phyloP scores from a whole-genome alignment of 2,113 vertebrate species.

The Bubalus kerabau region DNA sequence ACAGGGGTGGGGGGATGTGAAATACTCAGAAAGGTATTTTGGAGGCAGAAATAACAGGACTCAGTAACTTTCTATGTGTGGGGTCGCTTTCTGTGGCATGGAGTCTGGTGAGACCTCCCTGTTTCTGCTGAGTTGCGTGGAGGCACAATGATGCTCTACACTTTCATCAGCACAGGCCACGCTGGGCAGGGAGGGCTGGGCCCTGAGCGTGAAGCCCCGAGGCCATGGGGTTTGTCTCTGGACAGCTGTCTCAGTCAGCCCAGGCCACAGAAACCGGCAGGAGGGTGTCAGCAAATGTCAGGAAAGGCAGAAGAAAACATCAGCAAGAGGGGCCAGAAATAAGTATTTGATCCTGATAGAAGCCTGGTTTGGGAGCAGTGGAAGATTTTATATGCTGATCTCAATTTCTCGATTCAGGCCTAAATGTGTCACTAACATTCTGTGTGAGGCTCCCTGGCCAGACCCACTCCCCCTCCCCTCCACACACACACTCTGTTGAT shows the following conservation, averaged over 20 bases:
- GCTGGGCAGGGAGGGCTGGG: accelerated
- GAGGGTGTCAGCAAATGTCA: background rate
- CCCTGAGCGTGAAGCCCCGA: accelerated
- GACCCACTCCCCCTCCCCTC: accelerated
- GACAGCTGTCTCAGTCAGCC: background rate
- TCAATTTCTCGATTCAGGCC: background rate
- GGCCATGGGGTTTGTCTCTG: too few species aligned
- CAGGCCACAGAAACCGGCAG: accelerated
- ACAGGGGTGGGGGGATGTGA: background rate
- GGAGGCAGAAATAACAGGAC: background rate
- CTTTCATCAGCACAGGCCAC: accelerated
- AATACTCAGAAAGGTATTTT: background rate
- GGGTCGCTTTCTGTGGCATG: background rate
- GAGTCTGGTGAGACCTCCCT: background rate
- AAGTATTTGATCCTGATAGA: background rate
- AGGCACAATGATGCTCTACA: accelerated
- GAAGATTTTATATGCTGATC: background rate
- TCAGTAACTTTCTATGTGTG: too few species aligned
- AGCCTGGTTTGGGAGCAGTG: accelerated
- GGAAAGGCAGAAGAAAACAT: background rate
- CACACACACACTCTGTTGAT: background rate
- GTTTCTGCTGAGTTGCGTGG: background rate
- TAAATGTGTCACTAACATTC: background rate
- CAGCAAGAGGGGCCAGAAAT: background rate
- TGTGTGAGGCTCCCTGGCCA: background rate